phyloP scores from a whole-genome alignment of 2,113 vertebrate genomes.

The Struthio camelus region DNA sequence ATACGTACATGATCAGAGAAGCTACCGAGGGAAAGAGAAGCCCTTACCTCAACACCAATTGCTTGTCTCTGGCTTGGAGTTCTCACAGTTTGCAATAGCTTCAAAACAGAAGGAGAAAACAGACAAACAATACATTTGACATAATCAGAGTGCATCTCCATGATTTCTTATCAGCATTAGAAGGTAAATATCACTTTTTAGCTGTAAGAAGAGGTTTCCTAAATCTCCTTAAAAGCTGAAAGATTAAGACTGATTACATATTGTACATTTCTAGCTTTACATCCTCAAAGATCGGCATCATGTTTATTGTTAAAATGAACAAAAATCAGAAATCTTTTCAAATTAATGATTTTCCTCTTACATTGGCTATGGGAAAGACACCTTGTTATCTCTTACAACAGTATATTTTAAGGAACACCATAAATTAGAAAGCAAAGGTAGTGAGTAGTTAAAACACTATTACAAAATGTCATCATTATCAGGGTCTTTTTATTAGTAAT shows the following conservation, averaged over 20 bases:
- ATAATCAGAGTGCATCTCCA: background rate
- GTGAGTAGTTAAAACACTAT: background rate
- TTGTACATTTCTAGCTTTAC: background rate
- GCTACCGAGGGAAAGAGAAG: background rate
- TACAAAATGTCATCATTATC: background rate
- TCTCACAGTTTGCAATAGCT: constrained; percentile 94
- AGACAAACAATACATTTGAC: background rate
- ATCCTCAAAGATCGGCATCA: background rate
- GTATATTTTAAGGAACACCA: background rate
- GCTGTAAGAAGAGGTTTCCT: background rate
- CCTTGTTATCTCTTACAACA: background rate
- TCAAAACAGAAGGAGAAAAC: constrained; percentile 22
- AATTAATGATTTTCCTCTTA: background rate
- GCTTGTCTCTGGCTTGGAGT: constrained; percentile 90
- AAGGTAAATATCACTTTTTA: background rate
- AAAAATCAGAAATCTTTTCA: background rate
- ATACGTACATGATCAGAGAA: background rate
- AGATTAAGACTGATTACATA: background rate
- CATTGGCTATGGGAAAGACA: background rate
- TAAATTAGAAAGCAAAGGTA: background rate
- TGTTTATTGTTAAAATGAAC: background rate
- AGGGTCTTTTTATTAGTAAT: background rate
- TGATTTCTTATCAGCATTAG: background rate
- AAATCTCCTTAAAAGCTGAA: background rate
- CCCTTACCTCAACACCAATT: constrained; percentile 91